Evolutionary conservation across 37 sponge, comb jelly and placozoan species (phyloP).

Genomic region (Ephydatia muelleri): DNA sequence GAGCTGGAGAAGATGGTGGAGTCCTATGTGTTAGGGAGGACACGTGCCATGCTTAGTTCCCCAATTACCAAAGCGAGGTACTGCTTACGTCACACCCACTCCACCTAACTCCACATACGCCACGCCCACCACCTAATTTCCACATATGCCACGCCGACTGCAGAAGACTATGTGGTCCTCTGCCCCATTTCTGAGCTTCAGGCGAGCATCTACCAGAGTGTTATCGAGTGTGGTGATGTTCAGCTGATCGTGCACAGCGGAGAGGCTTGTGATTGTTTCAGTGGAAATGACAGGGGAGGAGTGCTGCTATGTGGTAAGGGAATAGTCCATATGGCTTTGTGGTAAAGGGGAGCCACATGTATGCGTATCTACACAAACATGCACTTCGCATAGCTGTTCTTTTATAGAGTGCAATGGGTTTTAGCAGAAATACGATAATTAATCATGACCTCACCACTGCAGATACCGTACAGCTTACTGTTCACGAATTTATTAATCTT

Average conservation of each 20-base stretch:
- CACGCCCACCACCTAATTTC: background rate
- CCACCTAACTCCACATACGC: background rate
- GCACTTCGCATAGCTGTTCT: too few relatives aligned
- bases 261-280: slow-evolving; percentile 58
- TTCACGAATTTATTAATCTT: too few relatives aligned
- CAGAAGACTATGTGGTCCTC: slow-evolving; percentile 62
- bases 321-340: too few relatives aligned
- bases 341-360: too few relatives aligned
- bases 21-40: slow-evolving; percentile 55
- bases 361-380: too few relatives aligned
- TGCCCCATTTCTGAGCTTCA: slow-evolving; percentile 61
- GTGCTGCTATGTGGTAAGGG: slow-evolving; percentile 17
- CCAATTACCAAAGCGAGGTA: slow-evolving; percentile 73
- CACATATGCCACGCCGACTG: background rate
- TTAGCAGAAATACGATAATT: background rate
- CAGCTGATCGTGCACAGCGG: slow-evolving; percentile 33
- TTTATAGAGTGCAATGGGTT: background rate
- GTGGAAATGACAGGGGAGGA: slow-evolving; percentile 38
- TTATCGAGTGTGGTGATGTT: slow-evolving; percentile 51
- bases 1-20: slow-evolving; percentile 32
- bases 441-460: background rate
- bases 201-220: slow-evolving; percentile 32
- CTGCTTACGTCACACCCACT: background rate
- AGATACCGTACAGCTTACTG: too few relatives aligned
- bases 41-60: slow-evolving; percentile 31